phyloP scores from a whole-genome alignment of 2,888 invertebrate genomes.

The Macrosiphum euphorbiae region DNA sequence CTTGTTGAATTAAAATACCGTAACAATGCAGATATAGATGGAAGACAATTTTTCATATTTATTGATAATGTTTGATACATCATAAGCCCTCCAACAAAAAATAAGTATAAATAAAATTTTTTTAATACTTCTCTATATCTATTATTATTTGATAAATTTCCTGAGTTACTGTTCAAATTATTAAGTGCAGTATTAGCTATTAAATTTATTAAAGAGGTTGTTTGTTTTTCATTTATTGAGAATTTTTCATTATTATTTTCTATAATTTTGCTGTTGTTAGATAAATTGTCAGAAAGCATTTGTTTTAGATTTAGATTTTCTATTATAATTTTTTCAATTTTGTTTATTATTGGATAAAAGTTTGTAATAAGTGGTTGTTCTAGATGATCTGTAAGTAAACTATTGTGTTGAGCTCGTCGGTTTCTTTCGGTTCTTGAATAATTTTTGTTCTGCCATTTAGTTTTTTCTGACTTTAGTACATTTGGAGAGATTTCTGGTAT shows the following conservation, averaged over 20 bases:
- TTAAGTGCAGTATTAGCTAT: background rate
- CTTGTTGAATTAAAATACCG: background rate
- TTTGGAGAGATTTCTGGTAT: background rate
- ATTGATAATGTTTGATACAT: background rate
- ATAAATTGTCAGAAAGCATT: background rate
- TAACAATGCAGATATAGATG: background rate
- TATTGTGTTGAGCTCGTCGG: background rate
- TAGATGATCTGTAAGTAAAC: background rate
- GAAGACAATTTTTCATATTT: background rate
- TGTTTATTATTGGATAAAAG: background rate
- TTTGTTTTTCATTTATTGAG: background rate
- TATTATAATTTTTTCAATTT: background rate
- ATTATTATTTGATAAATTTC: background rate
- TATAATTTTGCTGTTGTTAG: too few species aligned
- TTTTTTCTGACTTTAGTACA: background rate
- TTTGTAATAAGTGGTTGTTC: background rate
- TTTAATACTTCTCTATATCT: background rate
- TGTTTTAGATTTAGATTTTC: background rate
- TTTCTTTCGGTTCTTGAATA: background rate
- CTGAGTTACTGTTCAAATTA: background rate
- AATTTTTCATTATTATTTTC: background rate
- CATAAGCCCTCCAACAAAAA: background rate
- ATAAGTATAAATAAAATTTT: conserved; percentile 3
- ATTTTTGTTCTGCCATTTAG: background rate
- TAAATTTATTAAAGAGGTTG: background rate